phyloP scores from a whole-genome alignment of 2,797 vertebrate species.

The Falco biarmicus region DNA sequence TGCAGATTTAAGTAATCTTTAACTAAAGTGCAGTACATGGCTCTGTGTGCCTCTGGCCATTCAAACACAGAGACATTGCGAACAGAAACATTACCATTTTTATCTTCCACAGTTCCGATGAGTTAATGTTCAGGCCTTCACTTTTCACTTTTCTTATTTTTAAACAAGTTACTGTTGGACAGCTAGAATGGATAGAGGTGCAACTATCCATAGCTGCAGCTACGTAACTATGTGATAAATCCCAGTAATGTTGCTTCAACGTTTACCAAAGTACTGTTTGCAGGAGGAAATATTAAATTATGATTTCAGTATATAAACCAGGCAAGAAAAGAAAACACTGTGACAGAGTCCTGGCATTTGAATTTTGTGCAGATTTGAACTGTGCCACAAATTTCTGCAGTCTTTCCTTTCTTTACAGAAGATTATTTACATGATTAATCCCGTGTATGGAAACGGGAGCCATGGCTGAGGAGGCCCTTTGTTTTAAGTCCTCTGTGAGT shows the following conservation, averaged over 20 bases:
- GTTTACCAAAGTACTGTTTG: neutral
- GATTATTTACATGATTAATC: neutral
- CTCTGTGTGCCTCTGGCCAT: neutral
- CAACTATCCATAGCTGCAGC: slow-evolving; percentile 15
- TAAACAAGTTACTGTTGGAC: slow-evolving; percentile 7
- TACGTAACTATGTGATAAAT: neutral
- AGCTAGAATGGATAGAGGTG: neutral
- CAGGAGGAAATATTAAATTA: neutral
- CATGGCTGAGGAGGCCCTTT: neutral
- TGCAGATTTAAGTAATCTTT: neutral
- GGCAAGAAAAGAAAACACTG: neutral
- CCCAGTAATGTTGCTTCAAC: neutral
- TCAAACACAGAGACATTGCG: neutral
- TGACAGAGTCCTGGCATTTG: neutral
- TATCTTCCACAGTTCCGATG: neutral
- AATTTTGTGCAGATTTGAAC: neutral
- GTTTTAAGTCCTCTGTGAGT: neutral
- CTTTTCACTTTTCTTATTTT: neutral
- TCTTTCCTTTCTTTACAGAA: neutral
- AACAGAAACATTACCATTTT: slow-evolving; percentile 11
- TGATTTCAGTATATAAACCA: neutral
- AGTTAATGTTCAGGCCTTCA: slow-evolving; percentile 13
- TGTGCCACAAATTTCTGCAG: neutral
- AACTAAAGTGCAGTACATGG: neutral
- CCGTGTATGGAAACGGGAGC: neutral